Base-by-base conservation (phyloP, 2,888 invertebrate genomes). In the Atethmia centrago region DNA sequence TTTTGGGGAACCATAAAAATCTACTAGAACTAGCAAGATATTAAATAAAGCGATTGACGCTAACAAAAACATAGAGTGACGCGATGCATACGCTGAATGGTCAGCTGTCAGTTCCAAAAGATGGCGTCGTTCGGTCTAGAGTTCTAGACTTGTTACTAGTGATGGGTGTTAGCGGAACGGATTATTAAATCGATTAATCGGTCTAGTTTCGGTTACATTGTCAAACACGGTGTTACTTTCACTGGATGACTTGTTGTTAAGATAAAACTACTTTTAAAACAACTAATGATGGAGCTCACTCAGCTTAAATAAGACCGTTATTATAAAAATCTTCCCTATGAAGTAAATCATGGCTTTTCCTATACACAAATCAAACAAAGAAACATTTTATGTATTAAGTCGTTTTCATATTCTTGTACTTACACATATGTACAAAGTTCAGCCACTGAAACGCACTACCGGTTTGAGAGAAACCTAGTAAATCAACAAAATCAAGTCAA, bases 71-170 rank as follows among this genome's bases (percentile, higher is more conserved):
- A 9, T 61, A 47, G 28, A 74, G 49, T 65, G 61, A 77, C 66
- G 73, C 59, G 72, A 69, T 77, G 61, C 61, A 76, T 69, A 75
- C 64, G 70, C 84, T 84, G 67, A 71, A 64, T 73, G 65, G 59
- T 68, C 47, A 58, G 45, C 76, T 75, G 79, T 62, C 67, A 65
- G 40, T 68, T 85, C 81, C 70, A 82, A 85, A 82, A 82, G 56
- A 81, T 77, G 93, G 93, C 93, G 93, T 88, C 93, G 82, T 79
- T 75, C 86, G 86, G 93, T 93, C 93, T 93, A 90, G 90, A 84
- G 87, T 93, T 93, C 93, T 93, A 90, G 89, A 83, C 88, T 72
- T 72, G 83, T 53, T 25, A 65, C 55, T 85, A 87, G 83, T 84
- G 86, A 75, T 81, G 86, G 42, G 63, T 69, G 53, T 77, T n/a